Base-by-base conservation (phyloP, 2,797 vertebrate genomes). In the Pampus argenteus region DNA sequence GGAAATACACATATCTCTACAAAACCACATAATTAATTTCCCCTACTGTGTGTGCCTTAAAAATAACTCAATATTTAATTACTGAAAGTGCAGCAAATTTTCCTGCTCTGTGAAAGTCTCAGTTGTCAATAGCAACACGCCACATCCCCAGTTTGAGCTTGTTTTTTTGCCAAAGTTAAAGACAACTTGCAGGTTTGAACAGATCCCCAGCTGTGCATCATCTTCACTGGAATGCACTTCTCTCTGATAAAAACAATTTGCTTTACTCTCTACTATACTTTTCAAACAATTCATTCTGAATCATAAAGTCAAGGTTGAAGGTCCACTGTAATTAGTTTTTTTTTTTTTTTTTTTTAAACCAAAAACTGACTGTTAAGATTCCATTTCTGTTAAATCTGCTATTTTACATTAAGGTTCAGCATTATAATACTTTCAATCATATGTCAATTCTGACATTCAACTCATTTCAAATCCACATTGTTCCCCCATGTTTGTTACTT, bases 121-220 rank as follows among this genome's bases (percentile, higher is more conserved):
- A 15, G 13, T 7, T 40, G 5, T 40, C 1, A 14, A 40, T 4
- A 15, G 14, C 15, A 40, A 40, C 11, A 28, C 26, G 1, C 0
- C 23, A 28, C 4, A 13, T 26, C 40, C 8, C 15, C 25, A 9
- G 23, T 3, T 5, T 48, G 18, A 9, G 23, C 49, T 26, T 52
- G n/a, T 50, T 3, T 28, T 62, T 9, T 65, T 29, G 1, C 23
- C 25, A 47, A 2, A 22, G 38, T 42, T 17, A 17, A 17, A 5
- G 14, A 17, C 15, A 2, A 42, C 14, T 42, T 51, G 66, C 84
- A 56, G 13, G 85, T 84, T 66, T 64, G 49, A 59, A 78, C 86
- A 76, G 0, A 42, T 57, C 51, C 23, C 20, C 22, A 18, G 29
- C 9, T 44, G 17, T n/a, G 13, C 9, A n/a, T 18, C 9, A 14